phyloP scores from a whole-genome alignment of 2,797 vertebrate genomes.

The Rhincodon typus region DNA sequence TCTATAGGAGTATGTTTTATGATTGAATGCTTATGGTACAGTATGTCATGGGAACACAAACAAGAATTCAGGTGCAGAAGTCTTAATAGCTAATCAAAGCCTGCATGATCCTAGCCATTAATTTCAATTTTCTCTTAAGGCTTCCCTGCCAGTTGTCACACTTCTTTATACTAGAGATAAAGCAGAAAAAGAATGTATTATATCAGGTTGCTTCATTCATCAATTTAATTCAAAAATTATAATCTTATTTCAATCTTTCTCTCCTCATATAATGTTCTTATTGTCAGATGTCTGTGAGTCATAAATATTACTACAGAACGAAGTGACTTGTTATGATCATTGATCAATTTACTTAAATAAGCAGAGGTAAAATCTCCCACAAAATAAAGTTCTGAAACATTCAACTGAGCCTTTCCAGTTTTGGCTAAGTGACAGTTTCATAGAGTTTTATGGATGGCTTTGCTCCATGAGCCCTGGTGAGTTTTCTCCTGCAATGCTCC shows the following conservation, averaged over 20 bases:
- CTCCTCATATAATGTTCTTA: no score
- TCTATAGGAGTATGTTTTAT: neutral
- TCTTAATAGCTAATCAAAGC: neutral
- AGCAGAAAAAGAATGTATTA: neutral
- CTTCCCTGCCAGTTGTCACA: neutral
- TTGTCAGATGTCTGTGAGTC: neutral
- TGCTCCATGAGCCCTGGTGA: no score
- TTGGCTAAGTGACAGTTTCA: no score
- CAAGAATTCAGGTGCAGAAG: neutral
- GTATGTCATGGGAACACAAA: neutral
- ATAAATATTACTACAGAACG: neutral
- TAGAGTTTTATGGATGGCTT: no score
- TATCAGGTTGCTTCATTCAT: neutral
- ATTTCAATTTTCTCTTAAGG: neutral
- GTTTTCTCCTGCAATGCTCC: no score
- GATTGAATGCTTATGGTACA: neutral
- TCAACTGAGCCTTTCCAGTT: no score
- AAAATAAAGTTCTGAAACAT: neutral
- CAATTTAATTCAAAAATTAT: neutral
- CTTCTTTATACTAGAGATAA: neutral
- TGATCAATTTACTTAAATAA: neutral
- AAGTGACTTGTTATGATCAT: neutral
- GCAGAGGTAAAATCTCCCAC: neutral
- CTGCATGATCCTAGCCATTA: neutral
- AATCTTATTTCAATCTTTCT: no score